Conservation (phyloP, 2,888 invertebrate species). For the Flexamia atlantica region DNA sequence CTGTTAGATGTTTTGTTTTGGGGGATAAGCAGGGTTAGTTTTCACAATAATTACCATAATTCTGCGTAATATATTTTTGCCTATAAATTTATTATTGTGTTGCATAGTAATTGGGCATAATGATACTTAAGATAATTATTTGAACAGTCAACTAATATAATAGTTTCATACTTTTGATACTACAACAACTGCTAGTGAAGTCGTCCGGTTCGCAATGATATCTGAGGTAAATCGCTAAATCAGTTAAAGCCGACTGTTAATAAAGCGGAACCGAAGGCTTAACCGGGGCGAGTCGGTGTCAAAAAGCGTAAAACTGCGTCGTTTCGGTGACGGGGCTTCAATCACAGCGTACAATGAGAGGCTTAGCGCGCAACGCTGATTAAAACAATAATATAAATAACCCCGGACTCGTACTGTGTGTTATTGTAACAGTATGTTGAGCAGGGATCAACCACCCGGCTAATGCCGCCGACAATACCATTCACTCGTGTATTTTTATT, state of each 20-base stretch:
- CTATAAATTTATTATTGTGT: too few species aligned
- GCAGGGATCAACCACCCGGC: slow-evolving; percentile 5
- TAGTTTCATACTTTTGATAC: too few species aligned
- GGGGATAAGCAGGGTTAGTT: too few species aligned
- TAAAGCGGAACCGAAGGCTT: slow-evolving; percentile 20
- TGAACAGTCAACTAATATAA: too few species aligned
- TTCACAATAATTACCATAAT: too few species aligned
- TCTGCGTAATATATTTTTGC: too few species aligned
- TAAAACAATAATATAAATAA: slow-evolving; percentile 52
- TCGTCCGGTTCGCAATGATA: too few species aligned
- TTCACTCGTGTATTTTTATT: neutral
- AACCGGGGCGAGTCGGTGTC: neutral
- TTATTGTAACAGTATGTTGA: neutral
- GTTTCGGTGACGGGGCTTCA: slow-evolving; percentile 30
- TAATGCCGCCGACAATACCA: neutral
- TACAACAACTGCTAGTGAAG: too few species aligned
- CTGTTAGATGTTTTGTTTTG: too few species aligned
- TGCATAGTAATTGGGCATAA: too few species aligned
- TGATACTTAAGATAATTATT: too few species aligned
- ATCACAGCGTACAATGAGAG: slow-evolving; percentile 41
- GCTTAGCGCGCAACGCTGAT: slow-evolving; percentile 15
- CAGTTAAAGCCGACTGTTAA: slow-evolving; percentile 10
- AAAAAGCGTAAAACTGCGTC: slow-evolving; percentile 35
- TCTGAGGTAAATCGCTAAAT: neutral
- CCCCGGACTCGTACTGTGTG: neutral